phyloP scores from a whole-genome alignment of 2,888 invertebrate genomes.

The Mantis religiosa region DNA sequence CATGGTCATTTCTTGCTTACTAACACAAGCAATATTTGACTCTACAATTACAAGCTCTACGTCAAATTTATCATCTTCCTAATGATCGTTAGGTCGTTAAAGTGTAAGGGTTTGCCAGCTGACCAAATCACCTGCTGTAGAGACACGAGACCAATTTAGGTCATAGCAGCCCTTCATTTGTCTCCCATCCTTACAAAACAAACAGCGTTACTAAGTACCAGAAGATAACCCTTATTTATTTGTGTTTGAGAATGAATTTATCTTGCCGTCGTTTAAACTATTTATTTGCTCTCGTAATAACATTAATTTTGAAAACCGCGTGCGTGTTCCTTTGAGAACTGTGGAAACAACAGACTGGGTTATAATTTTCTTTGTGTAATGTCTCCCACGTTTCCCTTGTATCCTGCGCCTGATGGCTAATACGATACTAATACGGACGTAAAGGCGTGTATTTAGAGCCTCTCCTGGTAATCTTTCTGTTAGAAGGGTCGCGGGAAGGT shows the following conservation, averaged over 20 bases:
- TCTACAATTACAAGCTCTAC: not conserved
- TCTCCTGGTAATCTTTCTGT: not conserved
- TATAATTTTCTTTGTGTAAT: not conserved
- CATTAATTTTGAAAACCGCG: not conserved
- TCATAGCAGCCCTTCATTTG: not conserved
- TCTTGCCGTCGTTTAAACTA: not conserved
- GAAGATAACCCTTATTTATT: not conserved
- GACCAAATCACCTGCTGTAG: not conserved
- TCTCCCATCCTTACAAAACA: not conserved
- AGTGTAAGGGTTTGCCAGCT: not conserved
- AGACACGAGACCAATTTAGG: not conserved
- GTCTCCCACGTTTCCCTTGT: not conserved
- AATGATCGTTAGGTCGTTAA: not conserved
- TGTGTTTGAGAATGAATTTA: not conserved
- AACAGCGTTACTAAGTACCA: not conserved
- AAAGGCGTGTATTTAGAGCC: not conserved
- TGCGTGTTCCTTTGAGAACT: not conserved
- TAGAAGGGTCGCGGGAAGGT: not conserved
- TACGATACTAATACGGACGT: not conserved
- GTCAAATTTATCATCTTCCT: not conserved
- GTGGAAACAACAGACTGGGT: not conserved
- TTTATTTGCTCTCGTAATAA: not conserved
- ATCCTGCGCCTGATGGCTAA: not conserved
- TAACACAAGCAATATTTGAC: not conserved
- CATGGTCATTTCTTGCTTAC: not conserved